Conservation (phyloP, 2,797 vertebrate genomes). For the Fratercula arctica region DNA sequence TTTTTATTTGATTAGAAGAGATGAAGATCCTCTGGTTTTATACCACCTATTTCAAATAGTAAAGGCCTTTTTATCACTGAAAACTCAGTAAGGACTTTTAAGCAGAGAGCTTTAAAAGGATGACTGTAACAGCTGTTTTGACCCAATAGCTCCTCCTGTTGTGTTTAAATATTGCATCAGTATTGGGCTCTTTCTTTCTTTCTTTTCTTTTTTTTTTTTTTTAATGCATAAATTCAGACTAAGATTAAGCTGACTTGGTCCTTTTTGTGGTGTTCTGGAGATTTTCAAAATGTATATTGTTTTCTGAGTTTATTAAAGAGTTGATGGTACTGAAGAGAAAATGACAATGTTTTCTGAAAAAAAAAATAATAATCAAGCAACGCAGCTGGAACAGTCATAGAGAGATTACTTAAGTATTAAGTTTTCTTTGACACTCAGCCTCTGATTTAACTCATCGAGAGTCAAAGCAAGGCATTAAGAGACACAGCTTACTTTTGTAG, state of each 20-base stretch:
- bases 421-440: not conserved
- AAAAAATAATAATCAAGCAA: not conserved
- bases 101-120: not conserved
- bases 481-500: not conserved
- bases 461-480: not conserved
- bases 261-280: not conserved
- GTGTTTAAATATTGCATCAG: not conserved
- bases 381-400: not conserved
- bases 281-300: not conserved
- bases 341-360: not conserved
- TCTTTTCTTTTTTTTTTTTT: too few relatives aligned
- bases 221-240: accelerated
- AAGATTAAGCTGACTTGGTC: not conserved
- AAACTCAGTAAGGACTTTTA: not conserved
- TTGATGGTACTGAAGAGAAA: not conserved
- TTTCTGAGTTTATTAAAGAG: not conserved
- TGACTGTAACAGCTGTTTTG: not conserved
- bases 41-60: not conserved
- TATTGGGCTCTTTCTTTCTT: not conserved
- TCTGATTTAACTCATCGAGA: not conserved
- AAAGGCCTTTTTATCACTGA: not conserved
- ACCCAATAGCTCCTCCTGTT: not conserved
- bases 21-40: not conserved
- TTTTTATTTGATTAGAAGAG: not conserved
- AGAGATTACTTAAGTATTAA: not conserved